Base-by-base conservation (phyloP, 2,888 invertebrate species). In the Drosophila phalerata region DNA sequence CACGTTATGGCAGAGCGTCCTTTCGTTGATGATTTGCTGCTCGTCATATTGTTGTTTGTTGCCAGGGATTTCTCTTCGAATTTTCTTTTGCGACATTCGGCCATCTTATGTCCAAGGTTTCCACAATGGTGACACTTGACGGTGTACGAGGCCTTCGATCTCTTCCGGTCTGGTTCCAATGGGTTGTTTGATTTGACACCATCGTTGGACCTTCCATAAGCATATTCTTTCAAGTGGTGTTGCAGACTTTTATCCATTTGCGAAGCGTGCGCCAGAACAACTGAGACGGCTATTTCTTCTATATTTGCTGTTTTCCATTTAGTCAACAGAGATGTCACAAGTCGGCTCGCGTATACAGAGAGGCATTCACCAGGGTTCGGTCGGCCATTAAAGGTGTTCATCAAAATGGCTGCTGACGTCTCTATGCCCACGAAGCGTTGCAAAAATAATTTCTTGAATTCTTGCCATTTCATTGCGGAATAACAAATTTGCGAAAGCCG, bases 401-500 rank as follows among this genome's bases (percentile, higher is more conserved):
- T 15, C 52, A 63, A 56, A n/a, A 57, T 48, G 3, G 34, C 56
- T 8, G 56, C 64, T n/a, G 56, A 13, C 28, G 56, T 64, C 32
- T 60, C 49, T 49, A 37, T 45, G 25, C 63, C 42, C 32, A 64
- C 49, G 55, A 53, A 71, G 11, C 49, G 32, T 17, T 63, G 55
- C 2, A 64, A 17, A 30, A 70, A 74, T 10, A 68, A 32, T 51
- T 70, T 48, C 38, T 30, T 30, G 40, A 70, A 67, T 56, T 67
- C 42, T 28, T 5, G 13, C 64, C 57, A 70, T 8, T 42, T 57
- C 22, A 67, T 67, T 28, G 67, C 70, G 19, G 30, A 5, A 15
- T 34, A 68, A 22, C 51, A 71, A 34, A 72, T 64, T 30, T 72
- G 69, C 2, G 69, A 51, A n/a, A 69, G 30, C 70, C 67, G 42